Base-by-base conservation (phyloP, 2,888 invertebrate genomes). In the Platycheirus albimanus region DNA sequence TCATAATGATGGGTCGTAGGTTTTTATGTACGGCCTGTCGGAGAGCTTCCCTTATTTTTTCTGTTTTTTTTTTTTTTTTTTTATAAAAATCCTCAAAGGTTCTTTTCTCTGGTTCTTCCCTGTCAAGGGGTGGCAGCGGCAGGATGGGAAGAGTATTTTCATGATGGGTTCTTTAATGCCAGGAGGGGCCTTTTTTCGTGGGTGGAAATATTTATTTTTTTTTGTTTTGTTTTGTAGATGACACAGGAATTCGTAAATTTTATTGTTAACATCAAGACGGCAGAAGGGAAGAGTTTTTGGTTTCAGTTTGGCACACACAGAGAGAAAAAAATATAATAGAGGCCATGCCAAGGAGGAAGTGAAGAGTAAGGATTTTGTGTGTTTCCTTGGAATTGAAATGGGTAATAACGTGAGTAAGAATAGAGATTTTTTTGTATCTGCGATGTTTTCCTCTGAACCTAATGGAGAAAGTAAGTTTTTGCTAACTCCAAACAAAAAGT, bases 181-280 rank as follows among this genome's bases (percentile, higher is more conserved):
- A 24, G 45, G 64, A 56, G 36, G 63, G 19, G 43, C 33, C 15
- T 64, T 80, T 64, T 61, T 67, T 58, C 13, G 36, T 69, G 64
- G 70, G 56, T 69, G 76, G 49, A 70, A 38, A 61, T 49, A 51
- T 36, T 54, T n/a, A n/a, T n/a, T n/a, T n/a, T n/a, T n/a, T n/a
- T n/a, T n/a, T n/a, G n/a, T n/a, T 38, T 20, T 66, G 13, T 76
- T 58, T 71, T 70, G 51, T 15, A 45, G 61, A 71, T 77, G 78
- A 83, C 77, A 72, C 63, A 77, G 77, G 81, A 83, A 77, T 83
- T 83, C 81, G 71, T 77, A 83, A 83, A 83, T 77, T 77, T 83
- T 72, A 83, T 83, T 83, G 81, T 77, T 83, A 83, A 72, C 81
- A 63, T 47, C 19, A 24, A 30, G 45, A 28, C 30, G 33, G 8